Base-by-base conservation (phyloP, 2,888 invertebrate genomes). In the Pyrochroa serraticornis region DNA sequence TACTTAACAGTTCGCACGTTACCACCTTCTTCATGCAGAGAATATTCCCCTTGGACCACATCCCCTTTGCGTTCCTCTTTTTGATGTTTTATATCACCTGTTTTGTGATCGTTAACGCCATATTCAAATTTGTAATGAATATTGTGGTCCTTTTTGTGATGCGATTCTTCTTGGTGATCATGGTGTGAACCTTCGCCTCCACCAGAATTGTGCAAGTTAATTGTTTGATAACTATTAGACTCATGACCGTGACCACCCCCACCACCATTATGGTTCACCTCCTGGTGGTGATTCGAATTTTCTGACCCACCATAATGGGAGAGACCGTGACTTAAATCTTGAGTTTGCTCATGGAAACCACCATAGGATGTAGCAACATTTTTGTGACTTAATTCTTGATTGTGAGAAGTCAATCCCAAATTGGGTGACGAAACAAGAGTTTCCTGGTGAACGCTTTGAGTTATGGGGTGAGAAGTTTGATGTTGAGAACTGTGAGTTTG, bases 1-100 rank as follows among this genome's bases (percentile, higher is more conserved):
- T 90, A 90, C 78, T 87, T 84, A 55, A 90, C 90, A 1, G 88
- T 90, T 64, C 90, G 83, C 53, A 89, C 87, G 62, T 88, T 87
- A 53, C 90, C 90, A 79, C 90, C 89, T 41, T 89, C 88, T 75
- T 90, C 90, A 60, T 88, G 72, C 35, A 81, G 66, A 7, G 78
- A 77, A 67, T 81, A 80, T 56, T 79, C 79, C 76, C 90, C 90
- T 76, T 84, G 84, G 14, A 90, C 89, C 34, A 87, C 86, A 73
- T 90, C 90, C 1, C 90, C 90, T 63, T 89, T 87, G 8, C 89
- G 82, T 70, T 87, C 85, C 75, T 89, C 90, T 68, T 85, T 86
- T 75, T 90, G 90, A 67, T 87, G 86, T 72, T 90, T 90, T 61
- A 87, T 83, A 71, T 90, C 90, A 43, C 89, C 89, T 1, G 89